phyloP scores from a whole-genome alignment of 2,888 invertebrate species.

The Halocaridina rubra region DNA sequence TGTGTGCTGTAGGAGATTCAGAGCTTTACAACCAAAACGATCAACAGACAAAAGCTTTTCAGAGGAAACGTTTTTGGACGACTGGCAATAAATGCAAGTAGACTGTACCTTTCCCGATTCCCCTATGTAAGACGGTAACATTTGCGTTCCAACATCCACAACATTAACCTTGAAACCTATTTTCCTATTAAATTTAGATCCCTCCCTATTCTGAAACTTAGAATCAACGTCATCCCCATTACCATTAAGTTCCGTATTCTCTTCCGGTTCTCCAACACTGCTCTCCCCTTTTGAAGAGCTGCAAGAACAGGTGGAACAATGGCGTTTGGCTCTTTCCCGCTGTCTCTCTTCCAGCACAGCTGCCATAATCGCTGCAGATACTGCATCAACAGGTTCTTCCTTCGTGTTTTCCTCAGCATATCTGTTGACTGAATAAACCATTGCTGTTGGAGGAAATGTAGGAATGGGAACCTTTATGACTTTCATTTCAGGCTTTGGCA shows the following conservation, averaged over 20 bases:
- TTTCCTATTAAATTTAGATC: not conserved
- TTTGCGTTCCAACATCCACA: constrained; percentile 63
- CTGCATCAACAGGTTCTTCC: constrained; percentile 66
- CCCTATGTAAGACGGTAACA: constrained; percentile 60
- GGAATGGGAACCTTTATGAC: constrained; percentile 81
- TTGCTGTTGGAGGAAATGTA: constrained; percentile 86
- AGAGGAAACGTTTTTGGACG: constrained; percentile 28
- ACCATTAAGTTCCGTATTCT: constrained; percentile 19
- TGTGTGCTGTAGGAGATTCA: constrained; percentile 5
- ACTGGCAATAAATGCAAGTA: constrained; percentile 63
- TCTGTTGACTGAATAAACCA: constrained; percentile 74
- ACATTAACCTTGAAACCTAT: constrained; percentile 36
- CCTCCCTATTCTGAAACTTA: not conserved
- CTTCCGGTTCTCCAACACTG: not conserved
- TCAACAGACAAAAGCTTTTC: constrained; percentile 11
- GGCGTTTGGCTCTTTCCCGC: constrained; percentile 70
- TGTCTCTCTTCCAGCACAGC: constrained; percentile 86
- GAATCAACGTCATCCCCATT: constrained; percentile 10
- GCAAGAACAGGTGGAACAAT: constrained; percentile 62
- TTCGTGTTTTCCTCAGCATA: constrained; percentile 53
- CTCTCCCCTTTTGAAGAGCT: not conserved
- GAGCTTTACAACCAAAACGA: not conserved
- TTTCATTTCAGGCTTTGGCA: constrained; percentile 72
- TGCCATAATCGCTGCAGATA: constrained; percentile 90
- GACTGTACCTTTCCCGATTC: constrained; percentile 61